phyloP scores from a whole-genome alignment of 2,113 vertebrate species.

The Leptodactylus fuscus region DNA sequence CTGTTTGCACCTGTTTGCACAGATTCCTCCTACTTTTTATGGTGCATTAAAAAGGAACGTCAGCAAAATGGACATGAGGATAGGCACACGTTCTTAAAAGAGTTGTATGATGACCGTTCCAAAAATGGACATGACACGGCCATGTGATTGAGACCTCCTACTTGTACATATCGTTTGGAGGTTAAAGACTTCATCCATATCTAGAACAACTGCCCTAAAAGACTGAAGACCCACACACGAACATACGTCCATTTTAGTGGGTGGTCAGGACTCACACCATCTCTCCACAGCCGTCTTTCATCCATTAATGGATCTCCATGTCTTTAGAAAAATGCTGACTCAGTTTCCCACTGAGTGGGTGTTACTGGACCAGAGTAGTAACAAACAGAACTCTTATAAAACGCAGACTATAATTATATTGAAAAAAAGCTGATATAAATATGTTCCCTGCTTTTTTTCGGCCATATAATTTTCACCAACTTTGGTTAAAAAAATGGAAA shows the following conservation, averaged over 20 bases:
- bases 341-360: slow-evolving; percentile 33
- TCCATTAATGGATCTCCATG: not conserved
- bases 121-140: too few species aligned
- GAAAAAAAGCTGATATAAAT: slow-evolving; percentile 35
- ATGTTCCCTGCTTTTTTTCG: slow-evolving; percentile 12
- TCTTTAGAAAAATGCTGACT: slow-evolving; percentile 3
- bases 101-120: too few species aligned
- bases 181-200: too few species aligned
- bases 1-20: too few species aligned
- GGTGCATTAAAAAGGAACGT: too few species aligned
- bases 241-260: not conserved
- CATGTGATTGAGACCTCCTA: too few species aligned
- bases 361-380: slow-evolving; percentile 23
- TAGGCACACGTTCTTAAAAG: too few species aligned
- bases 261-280: slow-evolving; percentile 6
- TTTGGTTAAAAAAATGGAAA: slow-evolving; percentile 51
- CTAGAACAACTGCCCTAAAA: too few species aligned
- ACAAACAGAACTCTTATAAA: slow-evolving; percentile 42
- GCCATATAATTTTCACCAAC: slow-evolving; percentile 36
- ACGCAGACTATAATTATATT: slow-evolving; percentile 38
- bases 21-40: too few species aligned
- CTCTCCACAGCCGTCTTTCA: slow-evolving; percentile 2
- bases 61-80: too few species aligned
- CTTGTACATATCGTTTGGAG: too few species aligned
- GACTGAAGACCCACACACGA: not conserved